Evolutionary conservation across 1,140 invertebrate genomes (phyloP), one percentile per base, ranked within the genome.

Genomic region (Agrilus planipennis): DNA sequence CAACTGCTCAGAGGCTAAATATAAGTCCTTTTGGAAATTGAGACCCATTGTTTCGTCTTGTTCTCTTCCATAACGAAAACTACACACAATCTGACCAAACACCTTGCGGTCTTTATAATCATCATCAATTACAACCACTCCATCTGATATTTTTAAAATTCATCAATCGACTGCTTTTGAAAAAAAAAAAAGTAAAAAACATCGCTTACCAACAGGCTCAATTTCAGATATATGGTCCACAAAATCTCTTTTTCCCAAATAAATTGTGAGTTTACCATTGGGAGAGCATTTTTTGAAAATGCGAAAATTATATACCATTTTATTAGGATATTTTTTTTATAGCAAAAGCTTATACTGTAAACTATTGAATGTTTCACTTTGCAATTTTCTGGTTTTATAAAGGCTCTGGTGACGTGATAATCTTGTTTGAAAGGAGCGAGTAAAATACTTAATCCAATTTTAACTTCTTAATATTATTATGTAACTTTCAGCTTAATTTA

Each of bases 31-130:
- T 52, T 94, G 85, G 68, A 99, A 99, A 49, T 92, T 93, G 21
- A 99, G 68, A 0, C 95, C 95, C 75, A 99, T 86, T 32, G 97
- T 88, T 68, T 99, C 95, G 58, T 98, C 86, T 60, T 99, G 91
- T 65, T 99, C 94, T 20, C 95, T 74, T 1, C 95, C 94, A 68
- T 99, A 99, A 3, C 94, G 81, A 64, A 99, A 99, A 25, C 89
- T 92, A 62, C 92, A 94, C 12, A 98, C 71, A 17, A 98, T 72
- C 63, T 97, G 91, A 3, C 87, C 91, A 69, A 84, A 97, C 14
- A 99, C 75, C 62, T 87, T 88, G 18, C 86, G 72, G 16, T 77
- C 76, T 39, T 80, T 81, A 62, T 97, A 97, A 42, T 93, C 89
- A 32, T 85, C 79, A 58, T 97, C 89, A 41, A 99, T 63, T 0